phyloP scores from a whole-genome alignment of 2,888 invertebrate species.

The Nomada flava region DNA sequence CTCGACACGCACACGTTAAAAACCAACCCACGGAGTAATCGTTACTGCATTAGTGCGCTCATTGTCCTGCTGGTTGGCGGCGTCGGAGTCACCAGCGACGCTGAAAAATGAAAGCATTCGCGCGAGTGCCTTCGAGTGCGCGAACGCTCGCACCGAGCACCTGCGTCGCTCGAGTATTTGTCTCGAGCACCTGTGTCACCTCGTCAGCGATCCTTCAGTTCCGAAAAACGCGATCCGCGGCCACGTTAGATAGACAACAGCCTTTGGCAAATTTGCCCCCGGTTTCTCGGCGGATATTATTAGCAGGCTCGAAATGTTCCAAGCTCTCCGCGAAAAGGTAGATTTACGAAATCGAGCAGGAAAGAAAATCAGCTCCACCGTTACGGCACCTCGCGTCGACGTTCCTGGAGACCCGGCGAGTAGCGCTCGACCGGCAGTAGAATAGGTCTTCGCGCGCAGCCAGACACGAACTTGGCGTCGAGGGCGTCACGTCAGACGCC shows the following conservation, averaged over 20 bases:
- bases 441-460: neutral
- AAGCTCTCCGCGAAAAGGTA: too few relatives aligned
- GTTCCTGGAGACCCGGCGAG: conserved; percentile 1
- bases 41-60: conserved; percentile 68
- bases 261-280: neutral
- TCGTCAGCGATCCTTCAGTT: conserved; percentile 51
- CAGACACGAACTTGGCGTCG: conserved; percentile 29
- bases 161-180: conserved; percentile 63
- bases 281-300: too few relatives aligned
- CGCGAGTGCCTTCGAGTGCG: conserved; percentile 64
- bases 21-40: conserved; percentile 57
- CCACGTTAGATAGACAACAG: neutral
- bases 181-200: conserved; percentile 63
- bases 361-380: too few relatives aligned
- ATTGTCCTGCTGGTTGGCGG: conserved; percentile 49
- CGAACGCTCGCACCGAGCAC: conserved; percentile 61
- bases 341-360: too few relatives aligned
- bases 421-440: neutral
- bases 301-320: too few relatives aligned
- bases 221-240: conserved; percentile 42
- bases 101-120: conserved; percentile 66
- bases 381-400: conserved; percentile 17
- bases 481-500: conserved; percentile 48
- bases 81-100: conserved; percentile 12
- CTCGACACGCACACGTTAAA: conserved; percentile 40